These are phyloP conservation scores for Drosophila athabasca DNA, from an alignment of 1,140 invertebrate genomes.

Conservation along the genomic window DNA sequence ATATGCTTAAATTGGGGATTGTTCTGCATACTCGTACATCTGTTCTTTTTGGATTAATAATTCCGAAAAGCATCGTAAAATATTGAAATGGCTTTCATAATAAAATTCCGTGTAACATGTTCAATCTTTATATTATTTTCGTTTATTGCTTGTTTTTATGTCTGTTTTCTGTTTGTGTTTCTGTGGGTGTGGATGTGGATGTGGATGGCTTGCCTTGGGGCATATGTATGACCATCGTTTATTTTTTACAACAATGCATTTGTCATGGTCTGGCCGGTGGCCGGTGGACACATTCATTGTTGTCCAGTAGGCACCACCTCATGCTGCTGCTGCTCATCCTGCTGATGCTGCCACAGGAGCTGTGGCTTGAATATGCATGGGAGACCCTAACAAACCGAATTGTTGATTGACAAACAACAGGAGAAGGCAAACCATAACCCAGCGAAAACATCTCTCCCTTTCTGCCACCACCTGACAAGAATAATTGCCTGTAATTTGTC, in stretches of 20 bases:
- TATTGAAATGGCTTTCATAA: constrained; percentile 37
- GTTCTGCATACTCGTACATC: too few species aligned
- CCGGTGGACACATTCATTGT: neutral
- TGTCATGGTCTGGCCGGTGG: constrained; percentile 32
- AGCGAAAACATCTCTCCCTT: neutral
- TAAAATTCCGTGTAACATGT: constrained; percentile 35
- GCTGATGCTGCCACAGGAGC: too few species aligned
- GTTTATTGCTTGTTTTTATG: constrained; percentile 32
- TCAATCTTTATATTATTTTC: constrained; percentile 49
- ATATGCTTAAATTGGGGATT: too few species aligned
- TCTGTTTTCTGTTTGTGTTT: neutral
- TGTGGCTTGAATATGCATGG: constrained; percentile 63
- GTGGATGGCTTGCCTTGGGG: constrained; percentile 27
- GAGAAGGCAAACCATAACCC: constrained; percentile 2
- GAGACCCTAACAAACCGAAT: constrained; percentile 34
- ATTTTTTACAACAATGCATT: constrained; percentile 62
- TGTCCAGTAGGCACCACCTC: neutral
- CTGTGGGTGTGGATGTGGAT: neutral
- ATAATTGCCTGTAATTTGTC: constrained; percentile 65
- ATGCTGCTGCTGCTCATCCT: neutral
- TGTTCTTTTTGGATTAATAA: constrained; percentile 35
- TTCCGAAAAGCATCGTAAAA: constrained; percentile 32
- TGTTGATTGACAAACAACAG: constrained; percentile 43
- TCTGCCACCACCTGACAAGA: constrained; percentile 36
- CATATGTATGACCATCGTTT: constrained; percentile 46